Evolutionary conservation across 2,113 vertebrate genomes (phyloP).

Genomic region (Crotalus horridus): DNA sequence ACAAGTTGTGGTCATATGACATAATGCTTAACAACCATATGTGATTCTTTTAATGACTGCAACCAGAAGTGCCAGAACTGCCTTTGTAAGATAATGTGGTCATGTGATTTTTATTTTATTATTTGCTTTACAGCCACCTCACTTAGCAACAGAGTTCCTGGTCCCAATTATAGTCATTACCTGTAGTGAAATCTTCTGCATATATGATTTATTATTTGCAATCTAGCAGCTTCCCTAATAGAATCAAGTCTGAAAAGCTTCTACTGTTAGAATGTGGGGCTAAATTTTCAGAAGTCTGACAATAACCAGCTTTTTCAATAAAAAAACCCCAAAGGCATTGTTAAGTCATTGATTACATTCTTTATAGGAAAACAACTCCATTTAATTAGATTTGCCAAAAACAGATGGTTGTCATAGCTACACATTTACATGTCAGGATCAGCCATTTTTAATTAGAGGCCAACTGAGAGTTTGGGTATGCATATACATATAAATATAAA

Average conservation of each 20-base stretch:
- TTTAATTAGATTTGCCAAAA: neutral
- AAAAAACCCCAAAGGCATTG: neutral
- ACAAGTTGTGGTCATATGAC: neutral
- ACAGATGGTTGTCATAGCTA: neutral
- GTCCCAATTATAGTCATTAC: neutral
- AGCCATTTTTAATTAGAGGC: neutral
- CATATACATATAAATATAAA: neutral
- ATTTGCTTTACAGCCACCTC: neutral
- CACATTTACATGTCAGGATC: neutral
- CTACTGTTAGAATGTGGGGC: neutral
- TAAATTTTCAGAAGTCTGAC: neutral
- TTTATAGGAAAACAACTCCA: neutral
- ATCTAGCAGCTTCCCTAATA: neutral
- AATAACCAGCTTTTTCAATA: neutral
- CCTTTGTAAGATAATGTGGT: neutral
- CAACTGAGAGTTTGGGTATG: neutral
- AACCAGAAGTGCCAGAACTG: neutral
- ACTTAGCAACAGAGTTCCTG: neutral
- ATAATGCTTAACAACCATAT: neutral
- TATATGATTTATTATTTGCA: neutral
- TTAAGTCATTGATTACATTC: neutral
- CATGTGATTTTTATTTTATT: neutral
- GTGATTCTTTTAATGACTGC: neutral
- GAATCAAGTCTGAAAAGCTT: neutral
- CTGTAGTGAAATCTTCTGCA: neutral